Evolutionary conservation across 2,888 invertebrate genomes (phyloP), one percentile per base, ranked within the genome.

Genomic region (Terebella lapidaria): DNA sequence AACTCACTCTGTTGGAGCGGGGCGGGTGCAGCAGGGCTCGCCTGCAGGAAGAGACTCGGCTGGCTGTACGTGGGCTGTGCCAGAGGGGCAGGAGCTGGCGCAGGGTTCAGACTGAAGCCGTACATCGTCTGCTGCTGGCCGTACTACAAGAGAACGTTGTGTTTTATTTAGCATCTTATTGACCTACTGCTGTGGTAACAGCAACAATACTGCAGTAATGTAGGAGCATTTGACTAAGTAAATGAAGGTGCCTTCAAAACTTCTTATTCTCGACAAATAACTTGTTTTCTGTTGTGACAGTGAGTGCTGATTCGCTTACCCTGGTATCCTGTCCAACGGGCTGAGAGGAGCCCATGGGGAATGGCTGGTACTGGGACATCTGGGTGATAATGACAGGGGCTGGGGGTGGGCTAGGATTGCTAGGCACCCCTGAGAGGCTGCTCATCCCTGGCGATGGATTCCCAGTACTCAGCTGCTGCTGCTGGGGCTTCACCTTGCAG

Each of bases 311-410:
- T 28, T 18, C 5, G 15, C 61, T 61, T 66, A 76, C 76, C 70
- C 75, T 68, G 15, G 74, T 71, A 59, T 77, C 77, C 64, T 77
- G 78, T 5, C 73, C 69, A 22, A 76, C 68, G 56, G 75, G 75
- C 71, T 79, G 82, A 20, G 81, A 73, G 24, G 75, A 71, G 69
- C 86, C 87, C 61, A 87, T 79, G 73, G 88, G 88, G 84, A 92
- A 92, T 69, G 92, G 87, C 71, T 22, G 90, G 79, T 92, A 93
- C 46, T 63, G 61, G n/a, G 71, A 68, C 57, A 70, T 73, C 54
- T 70, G 27, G 68, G 49, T 22, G 52, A 57, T 59, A 45, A 58
- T 49, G 27, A 55, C 55, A 15, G 52, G 58, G 18, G 61, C 58
- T 25, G 53, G 15, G 1, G 64, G 59, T 0, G 64, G 59, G 46